These are phyloP conservation scores for Elysia crispata DNA, from an alignment of 2,888 invertebrate species.

Conservation along the genomic window DNA sequence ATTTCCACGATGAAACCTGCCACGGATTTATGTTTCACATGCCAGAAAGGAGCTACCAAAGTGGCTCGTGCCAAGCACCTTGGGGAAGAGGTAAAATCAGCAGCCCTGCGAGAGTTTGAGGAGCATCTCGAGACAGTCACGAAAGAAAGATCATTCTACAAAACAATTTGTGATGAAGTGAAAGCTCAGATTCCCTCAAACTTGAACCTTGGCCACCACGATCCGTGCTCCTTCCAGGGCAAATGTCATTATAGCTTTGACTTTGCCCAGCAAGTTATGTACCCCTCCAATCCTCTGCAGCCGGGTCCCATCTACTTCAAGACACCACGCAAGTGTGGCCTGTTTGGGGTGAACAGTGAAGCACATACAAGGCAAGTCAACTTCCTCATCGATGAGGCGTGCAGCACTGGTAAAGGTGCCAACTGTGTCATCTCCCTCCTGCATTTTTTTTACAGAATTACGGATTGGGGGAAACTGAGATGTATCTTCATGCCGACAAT, in stretches of 20 bases:
- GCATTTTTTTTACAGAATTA: constrained; percentile 18
- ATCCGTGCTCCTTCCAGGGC: neutral
- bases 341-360: constrained; percentile 58
- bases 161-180: too few relatives aligned
- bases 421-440: constrained; percentile 15
- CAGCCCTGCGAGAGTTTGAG: neutral
- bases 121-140: constrained; percentile 23
- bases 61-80: constrained; percentile 20
- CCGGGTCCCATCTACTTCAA: constrained; percentile 61
- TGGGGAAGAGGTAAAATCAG: constrained; percentile 31
- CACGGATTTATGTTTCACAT: constrained; percentile 52
- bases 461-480: constrained; percentile 16
- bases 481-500: constrained; percentile 31
- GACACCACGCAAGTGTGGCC: constrained; percentile 57
- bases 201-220: too few relatives aligned
- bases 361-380: constrained; percentile 3
- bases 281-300: constrained; percentile 57
- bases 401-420: constrained; percentile 17
- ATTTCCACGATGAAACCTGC: constrained; percentile 41
- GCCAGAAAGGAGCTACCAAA: constrained; percentile 44
- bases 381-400: constrained; percentile 24
- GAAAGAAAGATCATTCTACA: constrained; percentile 25
- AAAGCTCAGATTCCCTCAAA: too few relatives aligned
- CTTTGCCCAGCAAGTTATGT: constrained; percentile 59
- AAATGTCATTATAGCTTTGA: constrained; percentile 57